These are phyloP conservation scores for Apteryx owenii DNA, from an alignment of 2,113 vertebrate genomes.

Conservation along the genomic window DNA sequence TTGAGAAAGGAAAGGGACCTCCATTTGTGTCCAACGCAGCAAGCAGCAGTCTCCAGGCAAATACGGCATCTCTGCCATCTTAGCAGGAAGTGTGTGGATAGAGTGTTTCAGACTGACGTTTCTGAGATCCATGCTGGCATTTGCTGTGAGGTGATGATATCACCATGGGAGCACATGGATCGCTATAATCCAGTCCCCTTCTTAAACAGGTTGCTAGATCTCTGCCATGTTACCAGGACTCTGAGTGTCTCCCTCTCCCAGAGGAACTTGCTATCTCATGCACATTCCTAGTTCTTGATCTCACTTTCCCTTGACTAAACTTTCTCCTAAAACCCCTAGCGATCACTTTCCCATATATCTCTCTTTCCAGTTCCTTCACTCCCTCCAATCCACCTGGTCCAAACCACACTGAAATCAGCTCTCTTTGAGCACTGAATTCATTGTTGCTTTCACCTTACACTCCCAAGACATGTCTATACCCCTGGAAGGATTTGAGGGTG, in stretches of 20 bases:
- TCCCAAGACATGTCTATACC: neutral
- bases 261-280: neutral
- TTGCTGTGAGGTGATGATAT: neutral
- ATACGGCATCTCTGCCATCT: neutral
- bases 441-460: neutral
- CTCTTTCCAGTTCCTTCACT: neutral
- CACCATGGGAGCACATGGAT: neutral
- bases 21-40: neutral
- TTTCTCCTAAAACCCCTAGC: neutral
- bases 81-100: neutral
- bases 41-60: neutral
- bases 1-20: neutral
- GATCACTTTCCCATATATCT: neutral
- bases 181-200: neutral
- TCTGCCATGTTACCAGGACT: neutral
- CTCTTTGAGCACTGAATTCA: neutral
- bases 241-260: neutral
- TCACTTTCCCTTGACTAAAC: neutral
- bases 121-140: neutral
- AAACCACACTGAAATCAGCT: neutral
- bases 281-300: neutral
- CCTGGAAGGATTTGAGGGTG: neutral
- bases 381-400: neutral
- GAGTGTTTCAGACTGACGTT: neutral
- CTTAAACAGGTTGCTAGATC: neutral